Base-by-base conservation (phyloP, 1,140 invertebrate species). In the Thrips palmi region DNA sequence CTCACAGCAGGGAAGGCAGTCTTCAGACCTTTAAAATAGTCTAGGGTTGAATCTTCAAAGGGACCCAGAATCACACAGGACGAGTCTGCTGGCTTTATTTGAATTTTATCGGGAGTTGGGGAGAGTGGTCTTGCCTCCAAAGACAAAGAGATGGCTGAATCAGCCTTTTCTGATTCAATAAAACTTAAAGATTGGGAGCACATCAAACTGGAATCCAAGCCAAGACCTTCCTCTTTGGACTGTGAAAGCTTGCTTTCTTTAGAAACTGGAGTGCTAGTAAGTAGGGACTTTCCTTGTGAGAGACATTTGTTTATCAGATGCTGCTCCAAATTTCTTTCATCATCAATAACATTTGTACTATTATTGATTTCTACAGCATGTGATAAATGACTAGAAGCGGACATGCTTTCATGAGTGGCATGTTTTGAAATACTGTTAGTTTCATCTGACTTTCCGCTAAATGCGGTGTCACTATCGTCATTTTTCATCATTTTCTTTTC, bases 41-140 rank as follows among this genome's bases (percentile, higher is more conserved):
- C 65, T 14, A 67, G 43, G 1, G 60, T 57, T 41, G 59, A 63
- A 45, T 66, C 63, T 47, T 67, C 63, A 45, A 64, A 66, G 1
- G 65, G 61, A 1, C 66, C 66, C 14, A 69, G 46, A 23, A 67
- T 60, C 3, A 69, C 63, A 22, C 59, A 62, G 37, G 57, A 59
- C 36, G 60, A 58, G 46, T 61, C 54, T 23, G 59, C 55, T 24
- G 11, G 5, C 17, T 38, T 17, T 22, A 19, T 24, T 2, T n/a
- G 25, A 19, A 24, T 20, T 25, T 20, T 6, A 18, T 22, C 32
- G n/a, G n/a, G n/a, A n/a, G n/a, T n/a, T n/a, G n/a, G n/a, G n/a
- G n/a, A n/a, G n/a, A n/a, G n/a, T n/a, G n/a, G n/a, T n/a, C n/a
- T n/a, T n/a, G n/a, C n/a, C n/a, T n/a, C n/a, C n/a, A n/a, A n/a